phyloP scores from a whole-genome alignment of 2,888 invertebrate genomes.

The Orthosia cruda region DNA sequence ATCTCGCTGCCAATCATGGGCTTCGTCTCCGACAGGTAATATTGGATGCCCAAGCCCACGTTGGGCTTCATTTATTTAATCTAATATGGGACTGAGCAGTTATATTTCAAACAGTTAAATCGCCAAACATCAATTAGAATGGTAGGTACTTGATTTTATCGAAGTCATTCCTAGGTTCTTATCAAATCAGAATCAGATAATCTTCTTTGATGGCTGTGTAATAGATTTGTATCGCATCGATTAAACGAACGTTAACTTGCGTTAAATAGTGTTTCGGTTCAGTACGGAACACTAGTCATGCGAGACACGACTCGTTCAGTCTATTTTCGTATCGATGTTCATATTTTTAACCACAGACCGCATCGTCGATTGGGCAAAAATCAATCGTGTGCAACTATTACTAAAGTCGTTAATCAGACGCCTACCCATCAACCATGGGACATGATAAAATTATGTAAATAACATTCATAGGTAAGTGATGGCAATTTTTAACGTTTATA shows the following conservation, averaged over 20 bases:
- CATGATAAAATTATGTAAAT: conserved; percentile 48
- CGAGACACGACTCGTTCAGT: conserved; percentile 23
- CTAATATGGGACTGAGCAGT: too few species aligned
- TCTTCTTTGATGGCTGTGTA: background rate
- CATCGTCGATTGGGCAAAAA: conserved; percentile 32
- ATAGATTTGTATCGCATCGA: background rate
- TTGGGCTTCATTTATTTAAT: background rate
- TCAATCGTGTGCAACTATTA: conserved; percentile 28
- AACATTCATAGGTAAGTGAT: conserved; percentile 21
- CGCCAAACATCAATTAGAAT: background rate
- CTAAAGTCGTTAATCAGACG: conserved; percentile 31
- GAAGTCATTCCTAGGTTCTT: background rate
- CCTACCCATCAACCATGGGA: background rate
- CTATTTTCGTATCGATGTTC: conserved; percentile 50
- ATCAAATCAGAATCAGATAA: background rate
- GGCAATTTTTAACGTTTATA: conserved; percentile 12
- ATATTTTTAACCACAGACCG: conserved; percentile 50
- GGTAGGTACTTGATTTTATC: background rate
- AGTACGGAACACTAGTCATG: conserved; percentile 37
- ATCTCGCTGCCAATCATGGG: conserved; percentile 93
- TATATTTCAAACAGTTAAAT: conserved; percentile 1
- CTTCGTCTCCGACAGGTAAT: conserved; percentile 93
- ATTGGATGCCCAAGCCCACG: too few species aligned
- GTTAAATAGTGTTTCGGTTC: conserved; percentile 18
- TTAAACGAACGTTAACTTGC: conserved; percentile 23